Percentiles rank a stretch among this genome's conserved stretches.
phyloP scores from a whole-genome alignment of 53 echinoderm and acorn worm species.

The Holothuria scabra region DNA sequence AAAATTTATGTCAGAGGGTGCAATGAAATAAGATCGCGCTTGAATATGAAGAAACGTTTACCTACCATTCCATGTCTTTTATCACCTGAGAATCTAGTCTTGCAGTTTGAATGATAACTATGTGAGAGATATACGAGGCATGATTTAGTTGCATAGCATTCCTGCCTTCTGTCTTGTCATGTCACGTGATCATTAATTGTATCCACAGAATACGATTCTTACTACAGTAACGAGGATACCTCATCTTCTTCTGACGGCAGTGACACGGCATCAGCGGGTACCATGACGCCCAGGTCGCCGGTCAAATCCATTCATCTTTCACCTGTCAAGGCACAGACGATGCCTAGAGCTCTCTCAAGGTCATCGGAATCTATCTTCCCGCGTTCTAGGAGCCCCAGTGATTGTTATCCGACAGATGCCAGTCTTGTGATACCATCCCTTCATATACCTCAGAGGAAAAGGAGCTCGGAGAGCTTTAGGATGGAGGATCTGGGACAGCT shows the following conservation, averaged over 20 bases:
- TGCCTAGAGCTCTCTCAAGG: slow-evolving; percentile 63
- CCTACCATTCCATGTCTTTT: too few relatives aligned
- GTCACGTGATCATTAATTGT: too few relatives aligned
- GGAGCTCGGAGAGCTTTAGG: slow-evolving; percentile 78
- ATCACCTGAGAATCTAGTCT: too few relatives aligned
- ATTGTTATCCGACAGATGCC: slow-evolving; percentile 54
- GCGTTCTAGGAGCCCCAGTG: slow-evolving; percentile 61
- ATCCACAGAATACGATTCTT: slow-evolving; percentile 75
- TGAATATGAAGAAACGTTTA: too few relatives aligned
- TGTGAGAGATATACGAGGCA: too few relatives aligned
- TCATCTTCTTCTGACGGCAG: slow-evolving; percentile 83
- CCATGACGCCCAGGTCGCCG: slow-evolving; percentile 55
- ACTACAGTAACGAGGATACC: slow-evolving; percentile 89
- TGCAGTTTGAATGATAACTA: too few relatives aligned
- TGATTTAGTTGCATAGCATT: too few relatives aligned
- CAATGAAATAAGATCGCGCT: too few relatives aligned
- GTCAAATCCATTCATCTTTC: slow-evolving; percentile 57
- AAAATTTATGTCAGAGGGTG: too few relatives aligned
- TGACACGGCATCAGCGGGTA: slow-evolving; percentile 50
- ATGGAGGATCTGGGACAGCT: slow-evolving; percentile 82
- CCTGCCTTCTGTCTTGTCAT: too few relatives aligned
- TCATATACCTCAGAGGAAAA: slow-evolving; percentile 66
- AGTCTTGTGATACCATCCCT: slow-evolving; percentile 62
- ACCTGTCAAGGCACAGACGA: slow-evolving; percentile 43
- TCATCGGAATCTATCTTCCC: slow-evolving; percentile 76